Evolutionary conservation across 2,113 vertebrate species (phyloP).

Genomic region (Aplodontia rufa): DNA sequence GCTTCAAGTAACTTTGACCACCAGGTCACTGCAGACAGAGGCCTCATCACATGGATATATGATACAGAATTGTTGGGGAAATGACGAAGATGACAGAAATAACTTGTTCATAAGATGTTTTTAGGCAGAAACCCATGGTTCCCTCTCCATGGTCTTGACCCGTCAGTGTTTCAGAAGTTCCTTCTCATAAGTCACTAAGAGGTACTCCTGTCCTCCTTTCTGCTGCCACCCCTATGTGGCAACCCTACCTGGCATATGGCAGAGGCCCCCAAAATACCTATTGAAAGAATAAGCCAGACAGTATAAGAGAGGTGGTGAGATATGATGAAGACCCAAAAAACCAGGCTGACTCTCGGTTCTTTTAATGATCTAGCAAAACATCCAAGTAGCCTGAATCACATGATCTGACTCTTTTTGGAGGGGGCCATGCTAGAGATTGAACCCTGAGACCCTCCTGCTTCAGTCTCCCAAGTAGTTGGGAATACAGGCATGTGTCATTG

Average conservation of each 20-base stretch:
- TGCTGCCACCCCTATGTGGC: fast-evolving
- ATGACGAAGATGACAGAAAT: background rate
- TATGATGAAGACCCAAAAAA: background rate
- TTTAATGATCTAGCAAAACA: background rate
- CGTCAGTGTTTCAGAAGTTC: background rate
- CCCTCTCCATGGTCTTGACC: background rate
- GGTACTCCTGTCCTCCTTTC: background rate
- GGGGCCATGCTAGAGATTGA: too few relatives aligned
- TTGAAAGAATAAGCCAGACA: background rate
- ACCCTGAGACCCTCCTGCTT: background rate
- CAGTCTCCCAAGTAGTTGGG: background rate
- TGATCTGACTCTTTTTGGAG: background rate
- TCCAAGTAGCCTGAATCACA: background rate
- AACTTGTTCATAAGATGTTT: background rate
- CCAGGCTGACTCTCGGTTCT: background rate
- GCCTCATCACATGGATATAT: background rate
- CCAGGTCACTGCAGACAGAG: background rate
- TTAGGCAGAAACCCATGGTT: background rate
- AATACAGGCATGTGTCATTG: background rate
- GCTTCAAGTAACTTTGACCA: background rate
- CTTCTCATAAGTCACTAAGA: background rate
- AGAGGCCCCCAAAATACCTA: background rate
- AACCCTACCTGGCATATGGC: background rate
- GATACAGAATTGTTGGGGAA: background rate
- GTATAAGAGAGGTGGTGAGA: background rate